Evolutionary conservation across 2,888 invertebrate genomes (phyloP), one percentile per base, ranked within the genome.

Genomic region (Heliconius hortense): DNA sequence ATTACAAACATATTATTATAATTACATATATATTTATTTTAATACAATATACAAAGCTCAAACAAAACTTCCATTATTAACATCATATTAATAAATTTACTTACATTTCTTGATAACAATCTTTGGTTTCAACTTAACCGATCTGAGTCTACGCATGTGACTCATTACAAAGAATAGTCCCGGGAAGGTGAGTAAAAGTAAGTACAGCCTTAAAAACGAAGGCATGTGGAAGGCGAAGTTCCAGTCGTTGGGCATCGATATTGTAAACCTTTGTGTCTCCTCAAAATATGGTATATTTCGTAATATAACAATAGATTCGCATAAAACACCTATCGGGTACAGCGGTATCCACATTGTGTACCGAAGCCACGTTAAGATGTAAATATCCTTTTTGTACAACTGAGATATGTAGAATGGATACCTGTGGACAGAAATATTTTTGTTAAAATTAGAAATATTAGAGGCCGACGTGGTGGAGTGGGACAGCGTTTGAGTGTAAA

Each of bases 341-440:
- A 99, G 94, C 0, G 98, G 96, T 80, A 99, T 97, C 99, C 99
- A 99, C 75, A 98, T 95, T 0, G 97, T 97, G 89, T 99, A 99
- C 24, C 99, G 95, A 4, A 99, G 90, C 99, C 99, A 99, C 0
- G 98, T 98, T 13, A 99, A 88, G 4, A 97, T 83, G 67, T 95
- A 94, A 53, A 97, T 94, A 77, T 97, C 96, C 39, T 95, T 95
- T 76, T 97, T 96, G 84, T 97, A 95, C 0, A 97, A 90, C 83
- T 97, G 96, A 0, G 96, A 94, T 85, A 98, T 96, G 90, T 99
- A 99, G 90, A 96, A 99, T 0, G 98, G 98, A 92, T 99, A 99
- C 83, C 98, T 98, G 39, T 15, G 13, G 35, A 39, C 13, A 86
- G 26, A 56, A 94, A 91, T 67, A 79, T 72, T 26, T n/a, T 80